Percentiles rank a stretch among this genome's conserved stretches.
phyloP scores from a whole-genome alignment of 2,113 vertebrate genomes.

The Ciconia maguari region DNA sequence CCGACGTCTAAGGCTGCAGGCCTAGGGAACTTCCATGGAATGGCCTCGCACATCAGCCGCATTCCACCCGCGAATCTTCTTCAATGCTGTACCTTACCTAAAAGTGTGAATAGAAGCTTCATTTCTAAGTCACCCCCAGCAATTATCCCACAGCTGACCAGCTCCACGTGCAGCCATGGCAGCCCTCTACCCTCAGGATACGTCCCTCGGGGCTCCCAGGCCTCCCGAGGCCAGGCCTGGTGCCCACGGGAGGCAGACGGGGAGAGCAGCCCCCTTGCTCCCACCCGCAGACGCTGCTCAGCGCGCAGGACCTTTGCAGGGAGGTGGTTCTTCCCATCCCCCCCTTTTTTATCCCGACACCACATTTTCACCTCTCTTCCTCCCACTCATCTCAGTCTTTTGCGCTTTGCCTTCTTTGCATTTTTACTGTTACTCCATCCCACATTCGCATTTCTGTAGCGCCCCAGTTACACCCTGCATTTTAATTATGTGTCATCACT shows the following conservation, averaged over 20 bases:
- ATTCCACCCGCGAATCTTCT: too few species aligned
- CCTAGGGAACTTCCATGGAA: too few species aligned
- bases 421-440: background rate
- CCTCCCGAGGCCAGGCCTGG: background rate
- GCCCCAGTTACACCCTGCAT: background rate
- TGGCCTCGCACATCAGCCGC: too few species aligned
- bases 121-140: too few species aligned
- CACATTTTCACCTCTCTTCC: background rate
- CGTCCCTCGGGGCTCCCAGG: background rate
- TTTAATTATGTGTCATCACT: background rate
- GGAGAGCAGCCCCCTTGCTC: background rate
- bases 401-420: background rate
- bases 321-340: background rate
- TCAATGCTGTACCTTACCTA: too few species aligned
- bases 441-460: background rate
- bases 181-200: background rate
- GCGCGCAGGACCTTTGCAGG: background rate
- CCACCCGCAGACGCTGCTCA: background rate
- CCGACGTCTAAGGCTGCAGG: too few species aligned
- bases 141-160: background rate
- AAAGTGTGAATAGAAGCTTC: too few species aligned
- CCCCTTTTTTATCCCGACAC: background rate
- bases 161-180: background rate
- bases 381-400: background rate
- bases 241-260: accelerated